A percentile compares a stretch with the other conserved stretches of the same genome.
These are phyloP conservation scores for Drosophila eohydei DNA, from an alignment of 2,888 invertebrate genomes.

Conservation along the genomic window DNA sequence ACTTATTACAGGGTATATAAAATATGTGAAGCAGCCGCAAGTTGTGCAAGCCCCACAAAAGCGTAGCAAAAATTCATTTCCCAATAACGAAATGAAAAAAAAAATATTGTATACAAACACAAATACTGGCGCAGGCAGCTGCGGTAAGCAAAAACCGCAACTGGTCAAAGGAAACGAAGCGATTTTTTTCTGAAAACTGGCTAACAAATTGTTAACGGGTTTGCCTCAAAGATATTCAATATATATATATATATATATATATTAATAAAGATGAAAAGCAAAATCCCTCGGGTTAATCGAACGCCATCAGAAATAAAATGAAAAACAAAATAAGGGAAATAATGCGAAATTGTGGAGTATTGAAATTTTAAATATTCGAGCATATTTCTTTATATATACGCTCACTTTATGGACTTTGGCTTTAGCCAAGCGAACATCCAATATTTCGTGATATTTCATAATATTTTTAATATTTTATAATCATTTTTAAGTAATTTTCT, in stretches of 20 bases:
- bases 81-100: conserved; percentile 49
- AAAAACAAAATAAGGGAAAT: conserved; percentile 1
- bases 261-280: conserved; percentile 11
- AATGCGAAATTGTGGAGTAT: neutral
- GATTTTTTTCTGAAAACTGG: conserved; percentile 9
- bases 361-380: neutral
- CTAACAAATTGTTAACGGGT: conserved; percentile 33
- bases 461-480: neutral
- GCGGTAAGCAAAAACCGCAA: conserved; percentile 58
- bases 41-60: conserved; percentile 52
- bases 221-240: conserved; percentile 18
- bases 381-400: neutral
- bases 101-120: conserved; percentile 26
- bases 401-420: neutral
- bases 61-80: conserved; percentile 55
- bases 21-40: conserved; percentile 53
- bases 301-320: neutral
- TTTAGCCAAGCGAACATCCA: neutral
- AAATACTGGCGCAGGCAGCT: conserved; percentile 25
- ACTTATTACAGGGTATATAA: conserved; percentile 16
- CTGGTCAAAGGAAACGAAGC: conserved; percentile 31
- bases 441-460: neutral
- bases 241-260: conserved; percentile 1
- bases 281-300: neutral
- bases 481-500: neutral